Base-by-base conservation (phyloP, 2,888 invertebrate genomes). In the Orthosia incerta region DNA sequence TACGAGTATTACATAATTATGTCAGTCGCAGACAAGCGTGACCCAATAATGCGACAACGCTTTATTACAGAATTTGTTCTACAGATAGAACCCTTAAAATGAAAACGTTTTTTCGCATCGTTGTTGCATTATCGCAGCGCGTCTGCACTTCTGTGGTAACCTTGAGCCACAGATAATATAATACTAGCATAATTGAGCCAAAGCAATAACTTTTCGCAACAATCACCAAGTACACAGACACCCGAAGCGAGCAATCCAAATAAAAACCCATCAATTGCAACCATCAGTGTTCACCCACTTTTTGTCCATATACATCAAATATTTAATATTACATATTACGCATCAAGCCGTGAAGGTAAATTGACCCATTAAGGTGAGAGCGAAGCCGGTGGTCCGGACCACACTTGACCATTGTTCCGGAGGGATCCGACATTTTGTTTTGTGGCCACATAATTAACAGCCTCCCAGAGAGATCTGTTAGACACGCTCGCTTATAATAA, bases 401-500 rank as follows among this genome's bases (percentile, higher is more conserved):
- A 94, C 95, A 92, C 93, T 94, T 92, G 92, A 92, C 93, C 94
- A 94, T 94, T 95, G 95, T 95, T 94, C 94, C 89, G 89, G 83
- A 88, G 89, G 89, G 89, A 89, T 89, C 91, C 89, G 93, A 90
- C 93, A 94, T 94, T 94, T 94, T 95, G 95, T 95, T 95, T 94
- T 93, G 95, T 94, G 91, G 94, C 90, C 92, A 93, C 94, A 94
- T 96, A 95, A 96, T 96, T 96, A 96, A 95, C 95, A 95, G 95
- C 92, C 95, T 91, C 95, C 95, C 95, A 94, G 94, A 93, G 94
- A 93, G 95, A 94, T 94, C 91, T 92, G 94, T 96, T 96, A 95
- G 95, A 95, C 96, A 96, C 96, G 95, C 95, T 96, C 95, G 92
- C 89, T 93, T 94, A 93, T 95, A 94, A 96, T 96, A 95, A n/a